Conservation (phyloP, 2,888 invertebrate genomes). For the Drosophila kuntzei region DNA sequence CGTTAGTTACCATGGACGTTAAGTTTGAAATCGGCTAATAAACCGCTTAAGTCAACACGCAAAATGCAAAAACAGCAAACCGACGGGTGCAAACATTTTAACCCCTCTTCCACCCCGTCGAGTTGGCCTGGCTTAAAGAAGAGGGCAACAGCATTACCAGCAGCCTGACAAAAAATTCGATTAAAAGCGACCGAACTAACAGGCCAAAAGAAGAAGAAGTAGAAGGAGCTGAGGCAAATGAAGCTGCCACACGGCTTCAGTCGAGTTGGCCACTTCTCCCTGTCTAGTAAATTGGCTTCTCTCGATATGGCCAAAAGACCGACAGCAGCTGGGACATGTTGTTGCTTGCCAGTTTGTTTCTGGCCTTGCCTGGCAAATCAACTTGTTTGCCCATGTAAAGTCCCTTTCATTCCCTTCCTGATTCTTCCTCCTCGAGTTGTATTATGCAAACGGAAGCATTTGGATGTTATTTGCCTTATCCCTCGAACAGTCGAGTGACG, state of each 20-base stretch:
- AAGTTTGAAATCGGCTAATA: conserved; percentile 63
- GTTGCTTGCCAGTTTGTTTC: conserved; percentile 8
- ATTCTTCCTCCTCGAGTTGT: background rate
- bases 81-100: conserved; percentile 24
- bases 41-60: conserved; percentile 69
- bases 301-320: conserved; percentile 46
- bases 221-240: background rate
- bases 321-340: conserved; percentile 44
- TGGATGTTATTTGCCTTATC: conserved; percentile 51
- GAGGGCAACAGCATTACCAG: conserved; percentile 34
- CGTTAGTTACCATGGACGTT: conserved; percentile 44
- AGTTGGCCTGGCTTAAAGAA: background rate
- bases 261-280: conserved; percentile 22
- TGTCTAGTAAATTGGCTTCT: conserved; percentile 55
- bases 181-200: conserved; percentile 63
- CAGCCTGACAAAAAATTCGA: conserved; percentile 56
- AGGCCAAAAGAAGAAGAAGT: conserved; percentile 7
- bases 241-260: conserved; percentile 22
- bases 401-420: background rate
- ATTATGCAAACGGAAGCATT: conserved; percentile 54
- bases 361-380: conserved; percentile 33
- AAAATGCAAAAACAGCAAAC: conserved; percentile 53
- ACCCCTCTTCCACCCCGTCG: background rate
- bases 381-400: conserved; percentile 40
- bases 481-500: conserved; percentile 32